Evolutionary conservation across 1,140 invertebrate species (phyloP).

Genomic region (Dinothrombium tinctorium): DNA sequence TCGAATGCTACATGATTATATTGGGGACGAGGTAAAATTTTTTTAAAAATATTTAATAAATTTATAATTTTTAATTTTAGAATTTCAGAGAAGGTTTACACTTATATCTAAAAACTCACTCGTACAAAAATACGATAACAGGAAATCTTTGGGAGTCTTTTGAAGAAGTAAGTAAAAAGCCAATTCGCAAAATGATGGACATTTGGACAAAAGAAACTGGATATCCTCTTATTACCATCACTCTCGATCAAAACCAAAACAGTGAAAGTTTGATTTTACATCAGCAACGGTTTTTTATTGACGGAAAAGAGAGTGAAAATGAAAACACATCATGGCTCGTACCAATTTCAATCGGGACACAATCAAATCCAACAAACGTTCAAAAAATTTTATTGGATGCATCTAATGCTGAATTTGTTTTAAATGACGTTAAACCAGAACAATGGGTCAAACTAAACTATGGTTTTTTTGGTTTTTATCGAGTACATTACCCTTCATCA

Average conservation of each 20-base stretch:
- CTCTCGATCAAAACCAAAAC: conserved; percentile 17
- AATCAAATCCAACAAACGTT: too few species aligned
- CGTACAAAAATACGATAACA: conserved; percentile 73
- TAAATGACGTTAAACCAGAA: conserved; percentile 19
- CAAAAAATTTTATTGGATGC: too few species aligned
- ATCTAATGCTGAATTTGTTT: neutral
- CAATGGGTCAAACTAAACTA: conserved; percentile 35
- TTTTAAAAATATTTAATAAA: neutral
- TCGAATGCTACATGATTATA: conserved; percentile 13
- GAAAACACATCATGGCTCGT: conserved; percentile 46
- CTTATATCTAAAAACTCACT: conserved; percentile 61
- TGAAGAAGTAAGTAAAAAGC: conserved; percentile 65
- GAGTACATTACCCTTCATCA: conserved; percentile 56
- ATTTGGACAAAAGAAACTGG: conserved; percentile 86
- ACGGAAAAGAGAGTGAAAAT: conserved; percentile 27
- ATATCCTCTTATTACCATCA: conserved; percentile 38
- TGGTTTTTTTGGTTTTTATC: conserved; percentile 27
- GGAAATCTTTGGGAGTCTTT: conserved; percentile 81
- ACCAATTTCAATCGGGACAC: conserved; percentile 71
- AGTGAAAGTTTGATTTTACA: conserved; percentile 40
- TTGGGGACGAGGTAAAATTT: conserved; percentile 11
- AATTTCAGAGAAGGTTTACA: conserved; percentile 89
- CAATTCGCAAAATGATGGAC: conserved; percentile 70
- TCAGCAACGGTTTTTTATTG: conserved; percentile 67
- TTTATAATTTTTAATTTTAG: conserved; percentile 14